phyloP scores from a whole-genome alignment of 2,797 vertebrate genomes.

The Caiman crocodilus region DNA sequence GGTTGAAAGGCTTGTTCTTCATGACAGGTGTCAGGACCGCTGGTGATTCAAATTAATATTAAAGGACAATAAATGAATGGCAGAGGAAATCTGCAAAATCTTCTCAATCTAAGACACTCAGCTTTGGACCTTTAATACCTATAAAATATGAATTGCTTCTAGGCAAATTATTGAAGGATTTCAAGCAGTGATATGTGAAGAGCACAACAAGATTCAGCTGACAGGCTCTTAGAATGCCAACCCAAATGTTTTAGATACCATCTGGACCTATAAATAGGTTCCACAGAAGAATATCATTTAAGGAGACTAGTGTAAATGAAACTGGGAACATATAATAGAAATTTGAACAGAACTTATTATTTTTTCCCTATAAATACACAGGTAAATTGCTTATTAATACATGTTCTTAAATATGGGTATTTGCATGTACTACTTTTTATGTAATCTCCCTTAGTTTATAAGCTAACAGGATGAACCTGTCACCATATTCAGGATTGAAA shows the following conservation, averaged over 20 bases:
- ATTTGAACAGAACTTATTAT: fast-evolving
- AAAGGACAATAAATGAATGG: constrained; percentile 62
- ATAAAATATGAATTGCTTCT: constrained; percentile 59
- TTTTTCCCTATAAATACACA: neutral
- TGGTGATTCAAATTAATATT: constrained; percentile 69
- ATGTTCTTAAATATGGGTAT: neutral
- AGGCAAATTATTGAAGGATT: constrained; percentile 22
- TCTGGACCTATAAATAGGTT: neutral
- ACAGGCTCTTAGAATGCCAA: neutral
- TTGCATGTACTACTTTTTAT: neutral
- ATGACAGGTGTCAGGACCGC: constrained; percentile 67
- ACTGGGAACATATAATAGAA: neutral
- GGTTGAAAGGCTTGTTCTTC: constrained; percentile 61
- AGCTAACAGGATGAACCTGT: neutral
- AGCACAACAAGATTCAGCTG: neutral
- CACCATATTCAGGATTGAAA: neutral
- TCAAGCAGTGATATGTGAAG: neutral
- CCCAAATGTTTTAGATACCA: neutral
- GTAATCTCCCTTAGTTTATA: neutral
- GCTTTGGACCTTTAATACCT: constrained; percentile 42
- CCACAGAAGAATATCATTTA: neutral
- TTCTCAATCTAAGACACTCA: constrained; percentile 25
- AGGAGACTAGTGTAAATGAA: neutral
- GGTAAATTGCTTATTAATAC: fast-evolving
- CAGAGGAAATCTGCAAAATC: constrained; percentile 54